Evolutionary conservation across 2,888 invertebrate genomes (phyloP).

Genomic region (Agonopterix alstromeriana): DNA sequence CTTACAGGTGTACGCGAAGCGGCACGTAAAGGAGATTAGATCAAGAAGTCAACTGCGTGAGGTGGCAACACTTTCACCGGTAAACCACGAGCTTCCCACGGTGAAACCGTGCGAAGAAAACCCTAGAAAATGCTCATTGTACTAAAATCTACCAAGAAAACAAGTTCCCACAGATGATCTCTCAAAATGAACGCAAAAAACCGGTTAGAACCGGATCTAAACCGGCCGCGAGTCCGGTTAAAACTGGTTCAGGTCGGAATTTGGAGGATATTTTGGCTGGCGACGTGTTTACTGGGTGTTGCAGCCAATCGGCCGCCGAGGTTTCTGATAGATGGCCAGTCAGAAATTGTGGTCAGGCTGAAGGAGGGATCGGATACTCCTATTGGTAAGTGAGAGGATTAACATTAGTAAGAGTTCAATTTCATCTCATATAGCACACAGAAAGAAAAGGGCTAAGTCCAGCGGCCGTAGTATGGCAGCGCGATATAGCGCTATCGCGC

Average conservation of each 20-base stretch:
- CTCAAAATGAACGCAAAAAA: constrained; percentile 14
- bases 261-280: constrained; percentile 19
- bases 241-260: constrained; percentile 32
- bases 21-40: constrained; percentile 50
- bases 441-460: too few species aligned
- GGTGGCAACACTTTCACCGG: constrained; percentile 62
- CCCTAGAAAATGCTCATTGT: constrained; percentile 57
- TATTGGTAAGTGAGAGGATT: constrained; percentile 81
- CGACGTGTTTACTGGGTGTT: constrained; percentile 31
- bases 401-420: not conserved
- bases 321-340: constrained; percentile 91
- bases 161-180: constrained; percentile 52
- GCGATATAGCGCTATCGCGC: too few species aligned
- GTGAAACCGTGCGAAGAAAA: constrained; percentile 64
- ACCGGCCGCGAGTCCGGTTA: constrained; percentile 57
- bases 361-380: constrained; percentile 93
- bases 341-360: constrained; percentile 92
- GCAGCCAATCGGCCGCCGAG: constrained; percentile 87
- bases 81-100: constrained; percentile 45
- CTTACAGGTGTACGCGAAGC: constrained; percentile 47
- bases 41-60: constrained; percentile 28
- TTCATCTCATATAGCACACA: too few species aligned
- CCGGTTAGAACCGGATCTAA: constrained; percentile 13
- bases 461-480: too few species aligned
- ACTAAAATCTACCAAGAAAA: constrained; percentile 26